Evolutionary conservation across 2,888 invertebrate genomes (phyloP).

Genomic region (Polyommatus icarus): DNA sequence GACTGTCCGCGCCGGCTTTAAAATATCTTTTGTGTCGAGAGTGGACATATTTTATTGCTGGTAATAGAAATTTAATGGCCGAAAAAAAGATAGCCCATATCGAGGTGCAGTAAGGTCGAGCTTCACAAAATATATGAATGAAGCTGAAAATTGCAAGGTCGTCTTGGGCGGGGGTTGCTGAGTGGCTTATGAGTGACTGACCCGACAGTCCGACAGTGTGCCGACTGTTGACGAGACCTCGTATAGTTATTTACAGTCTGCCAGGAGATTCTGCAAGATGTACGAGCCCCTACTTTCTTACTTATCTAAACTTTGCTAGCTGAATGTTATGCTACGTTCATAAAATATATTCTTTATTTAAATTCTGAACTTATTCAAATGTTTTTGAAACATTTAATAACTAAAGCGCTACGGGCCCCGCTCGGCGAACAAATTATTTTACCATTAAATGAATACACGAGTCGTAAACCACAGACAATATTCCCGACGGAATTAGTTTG

Average conservation of each 20-base stretch:
- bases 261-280: not conserved
- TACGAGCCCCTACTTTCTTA: too few species aligned
- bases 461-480: constrained; percentile 21
- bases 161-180: not conserved
- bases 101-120: constrained; percentile 2
- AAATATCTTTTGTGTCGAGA: constrained; percentile 4
- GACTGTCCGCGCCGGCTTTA: not conserved
- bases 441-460: constrained; percentile 11
- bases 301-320: too few species aligned
- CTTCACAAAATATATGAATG: not conserved
- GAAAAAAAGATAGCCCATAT: not conserved
- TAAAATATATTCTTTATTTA: not conserved
- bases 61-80: not conserved
- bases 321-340: not conserved
- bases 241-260: not conserved
- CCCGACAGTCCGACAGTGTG: too few species aligned
- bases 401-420: not conserved
- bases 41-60: constrained; percentile 7
- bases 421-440: not conserved
- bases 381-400: not conserved
- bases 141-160: not conserved
- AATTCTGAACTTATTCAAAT: not conserved
- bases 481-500: not conserved
- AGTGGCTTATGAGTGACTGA: not conserved
- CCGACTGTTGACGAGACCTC: not conserved